phyloP scores from a whole-genome alignment of 2,888 invertebrate species.

The Crocallis elinguaria region DNA sequence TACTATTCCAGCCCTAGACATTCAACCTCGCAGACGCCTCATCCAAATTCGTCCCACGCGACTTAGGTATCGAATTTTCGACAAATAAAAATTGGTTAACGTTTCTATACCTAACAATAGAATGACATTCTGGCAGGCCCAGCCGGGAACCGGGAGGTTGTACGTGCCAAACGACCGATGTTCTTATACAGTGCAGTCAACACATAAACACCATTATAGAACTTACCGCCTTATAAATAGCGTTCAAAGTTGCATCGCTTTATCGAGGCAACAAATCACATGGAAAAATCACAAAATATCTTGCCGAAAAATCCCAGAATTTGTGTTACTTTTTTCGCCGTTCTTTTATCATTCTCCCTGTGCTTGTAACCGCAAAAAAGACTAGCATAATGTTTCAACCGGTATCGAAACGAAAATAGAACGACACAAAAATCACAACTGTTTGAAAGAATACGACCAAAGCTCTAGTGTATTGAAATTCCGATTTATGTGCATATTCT shows the following conservation, averaged over 20 bases:
- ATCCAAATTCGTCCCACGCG: slow-evolving; percentile 19
- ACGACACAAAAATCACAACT: slow-evolving; percentile 17
- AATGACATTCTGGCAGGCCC: slow-evolving; percentile 54
- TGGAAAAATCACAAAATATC: slow-evolving; percentile 41
- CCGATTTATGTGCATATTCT: slow-evolving; percentile 28
- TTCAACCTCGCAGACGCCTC: slow-evolving; percentile 15
- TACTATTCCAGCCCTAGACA: slow-evolving; percentile 5
- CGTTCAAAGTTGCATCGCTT: slow-evolving; percentile 18
- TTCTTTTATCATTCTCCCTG: slow-evolving; percentile 11
- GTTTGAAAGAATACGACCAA: slow-evolving; percentile 19
- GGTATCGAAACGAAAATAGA: slow-evolving; percentile 18
- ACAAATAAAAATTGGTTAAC: slow-evolving; percentile 61
- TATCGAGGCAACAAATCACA: slow-evolving; percentile 35
- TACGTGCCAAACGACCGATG: slow-evolving; percentile 63
- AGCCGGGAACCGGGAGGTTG: slow-evolving; percentile 38
- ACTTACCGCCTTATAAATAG: slow-evolving; percentile 15
- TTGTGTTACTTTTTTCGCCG: slow-evolving; percentile 7
- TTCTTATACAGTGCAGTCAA: slow-evolving; percentile 22
- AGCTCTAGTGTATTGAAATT: slow-evolving; percentile 19
- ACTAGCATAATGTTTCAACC: slow-evolving; percentile 6
- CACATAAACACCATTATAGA: slow-evolving; percentile 17
- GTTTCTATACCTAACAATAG: slow-evolving; percentile 55
- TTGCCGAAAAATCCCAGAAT: slow-evolving; percentile 26
- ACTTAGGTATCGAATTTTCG: slow-evolving; percentile 42
- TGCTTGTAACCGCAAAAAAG: slow-evolving; percentile 17